phyloP scores from a whole-genome alignment of 2,797 vertebrate species.

The Oreortyx pictus region DNA sequence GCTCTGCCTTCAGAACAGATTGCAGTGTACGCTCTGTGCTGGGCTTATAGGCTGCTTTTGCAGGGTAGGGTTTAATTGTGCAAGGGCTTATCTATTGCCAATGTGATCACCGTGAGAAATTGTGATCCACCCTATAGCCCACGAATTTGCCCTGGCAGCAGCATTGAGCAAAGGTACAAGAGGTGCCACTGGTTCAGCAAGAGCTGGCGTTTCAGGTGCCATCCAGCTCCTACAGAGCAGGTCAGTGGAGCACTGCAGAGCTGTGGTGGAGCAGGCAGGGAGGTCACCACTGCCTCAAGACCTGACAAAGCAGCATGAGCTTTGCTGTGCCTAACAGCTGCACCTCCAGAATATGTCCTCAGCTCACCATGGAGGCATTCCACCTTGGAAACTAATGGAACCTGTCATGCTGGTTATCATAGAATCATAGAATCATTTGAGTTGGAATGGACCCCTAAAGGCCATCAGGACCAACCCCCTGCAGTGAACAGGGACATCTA shows the following conservation, averaged over 20 bases:
- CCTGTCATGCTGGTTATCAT: accelerated
- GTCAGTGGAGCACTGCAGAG: neutral
- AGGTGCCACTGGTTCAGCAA: neutral
- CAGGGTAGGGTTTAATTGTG: neutral
- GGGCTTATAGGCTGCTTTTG: neutral
- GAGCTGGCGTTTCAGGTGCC: neutral
- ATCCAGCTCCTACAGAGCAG: neutral
- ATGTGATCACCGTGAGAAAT: neutral
- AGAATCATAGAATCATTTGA: too few relatives aligned
- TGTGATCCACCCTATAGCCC: neutral
- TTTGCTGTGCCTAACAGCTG: neutral
- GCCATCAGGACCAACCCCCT: too few relatives aligned
- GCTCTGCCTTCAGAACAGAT: neutral
- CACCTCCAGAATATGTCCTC: neutral
- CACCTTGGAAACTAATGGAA: neutral
- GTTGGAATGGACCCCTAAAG: too few relatives aligned
- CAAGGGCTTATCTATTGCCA: neutral
- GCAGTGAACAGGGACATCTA: too few relatives aligned
- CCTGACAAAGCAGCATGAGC: neutral
- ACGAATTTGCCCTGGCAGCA: neutral
- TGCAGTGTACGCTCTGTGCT: neutral
- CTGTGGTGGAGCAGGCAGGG: neutral
- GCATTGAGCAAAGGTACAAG: neutral
- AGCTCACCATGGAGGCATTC: neutral
- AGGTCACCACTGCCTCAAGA: neutral